These are phyloP conservation scores for Seladonia tumulorum DNA, from an alignment of 2,888 invertebrate species.

Conservation along the genomic window DNA sequence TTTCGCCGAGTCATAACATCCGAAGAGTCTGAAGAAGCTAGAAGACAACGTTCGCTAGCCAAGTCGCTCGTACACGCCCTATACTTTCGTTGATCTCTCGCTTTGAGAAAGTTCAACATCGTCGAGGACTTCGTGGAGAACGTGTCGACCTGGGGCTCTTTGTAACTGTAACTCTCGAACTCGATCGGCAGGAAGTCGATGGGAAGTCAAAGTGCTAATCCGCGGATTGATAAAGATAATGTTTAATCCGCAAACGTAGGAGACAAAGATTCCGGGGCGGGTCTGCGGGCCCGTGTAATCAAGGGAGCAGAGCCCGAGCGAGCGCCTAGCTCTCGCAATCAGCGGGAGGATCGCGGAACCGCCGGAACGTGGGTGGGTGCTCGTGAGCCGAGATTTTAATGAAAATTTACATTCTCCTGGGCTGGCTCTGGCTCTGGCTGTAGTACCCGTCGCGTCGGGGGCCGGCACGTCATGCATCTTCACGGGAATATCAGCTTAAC, in stretches of 20 bases:
- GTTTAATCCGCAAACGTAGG: background rate
- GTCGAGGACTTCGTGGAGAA: background rate
- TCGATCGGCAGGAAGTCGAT: background rate
- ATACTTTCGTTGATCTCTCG: background rate
- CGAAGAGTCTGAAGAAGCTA: background rate
- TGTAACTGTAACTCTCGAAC: background rate
- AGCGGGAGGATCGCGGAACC: constrained; percentile 39
- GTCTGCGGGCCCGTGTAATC: constrained; percentile 23
- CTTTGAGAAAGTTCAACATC: background rate
- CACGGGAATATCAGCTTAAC: constrained; percentile 47
- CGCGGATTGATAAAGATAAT: background rate
- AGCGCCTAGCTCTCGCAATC: constrained; percentile 37
- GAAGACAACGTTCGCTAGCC: background rate
- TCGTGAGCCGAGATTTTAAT: constrained; percentile 56
- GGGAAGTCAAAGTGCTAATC: background rate
- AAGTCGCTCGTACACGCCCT: background rate
- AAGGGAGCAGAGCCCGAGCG: constrained; percentile 23
- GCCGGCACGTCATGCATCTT: constrained; percentile 31
- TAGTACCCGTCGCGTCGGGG: background rate
- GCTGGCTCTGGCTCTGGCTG: background rate
- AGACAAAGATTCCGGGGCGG: constrained; percentile 9
- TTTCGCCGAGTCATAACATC: background rate
- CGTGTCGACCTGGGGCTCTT: background rate
- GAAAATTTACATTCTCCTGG: constrained; percentile 56
- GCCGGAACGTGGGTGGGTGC: constrained; percentile 31